These are phyloP conservation scores for Amblyraja radiata DNA, from an alignment of 2,797 vertebrate species.

Conservation along the genomic window DNA sequence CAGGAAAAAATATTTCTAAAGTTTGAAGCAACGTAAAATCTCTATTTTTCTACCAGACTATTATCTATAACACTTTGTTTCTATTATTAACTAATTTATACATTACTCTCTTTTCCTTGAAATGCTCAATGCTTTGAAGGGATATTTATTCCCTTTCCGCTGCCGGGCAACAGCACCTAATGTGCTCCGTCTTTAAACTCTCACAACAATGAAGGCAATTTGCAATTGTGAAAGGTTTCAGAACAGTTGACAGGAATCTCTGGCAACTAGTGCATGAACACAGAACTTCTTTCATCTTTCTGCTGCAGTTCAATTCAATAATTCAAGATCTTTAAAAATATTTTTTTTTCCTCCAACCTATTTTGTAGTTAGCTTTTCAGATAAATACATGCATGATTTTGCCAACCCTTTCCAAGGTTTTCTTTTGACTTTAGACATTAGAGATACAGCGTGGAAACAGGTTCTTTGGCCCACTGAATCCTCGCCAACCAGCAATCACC, in stretches of 20 bases:
- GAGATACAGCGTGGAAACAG: too few species aligned
- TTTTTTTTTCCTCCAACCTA: neutral
- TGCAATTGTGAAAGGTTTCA: neutral
- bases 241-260: neutral
- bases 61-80: neutral
- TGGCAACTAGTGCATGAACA: conserved; percentile 53
- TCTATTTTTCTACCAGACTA: neutral
- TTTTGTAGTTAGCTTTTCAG: neutral
- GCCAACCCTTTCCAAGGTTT: too few species aligned
- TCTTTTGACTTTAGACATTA: too few species aligned
- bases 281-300: conserved; percentile 70
- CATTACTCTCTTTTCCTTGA: neutral
- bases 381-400: neutral
- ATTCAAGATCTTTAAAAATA: conserved; percentile 47
- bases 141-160: neutral
- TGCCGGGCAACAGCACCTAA: neutral
- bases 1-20: neutral
- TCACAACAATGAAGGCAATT: neutral
- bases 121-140: neutral
- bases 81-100: neutral
- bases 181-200: neutral
- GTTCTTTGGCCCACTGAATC: too few species aligned
- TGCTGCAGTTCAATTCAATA: conserved; percentile 69
- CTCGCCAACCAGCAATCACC: too few species aligned
- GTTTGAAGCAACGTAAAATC: neutral